These are phyloP conservation scores for Notothenia rossii DNA, from an alignment of 2,113 vertebrate species.

Conservation along the genomic window DNA sequence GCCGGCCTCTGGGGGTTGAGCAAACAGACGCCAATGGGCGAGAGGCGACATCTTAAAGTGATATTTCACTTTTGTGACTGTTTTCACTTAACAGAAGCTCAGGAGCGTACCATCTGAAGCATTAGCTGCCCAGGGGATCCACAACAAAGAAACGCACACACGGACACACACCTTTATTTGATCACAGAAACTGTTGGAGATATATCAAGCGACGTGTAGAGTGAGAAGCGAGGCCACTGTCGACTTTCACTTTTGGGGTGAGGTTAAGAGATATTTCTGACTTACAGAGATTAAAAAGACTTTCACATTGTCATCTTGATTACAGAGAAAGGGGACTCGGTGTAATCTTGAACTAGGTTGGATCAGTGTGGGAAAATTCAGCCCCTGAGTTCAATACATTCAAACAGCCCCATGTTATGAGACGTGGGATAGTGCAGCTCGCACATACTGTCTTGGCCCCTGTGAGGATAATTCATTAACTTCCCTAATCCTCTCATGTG, in stretches of 20 bases:
- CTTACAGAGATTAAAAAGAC: slow-evolving; percentile 51
- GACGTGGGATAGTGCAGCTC: slow-evolving; percentile 80
- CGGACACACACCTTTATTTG: slow-evolving; percentile 39
- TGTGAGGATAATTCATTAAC: slow-evolving; percentile 84
- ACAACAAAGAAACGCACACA: neutral
- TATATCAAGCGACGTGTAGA: no score
- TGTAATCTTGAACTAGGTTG: slow-evolving; percentile 68
- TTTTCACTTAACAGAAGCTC: slow-evolving; percentile 75
- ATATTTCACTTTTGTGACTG: slow-evolving; percentile 74
- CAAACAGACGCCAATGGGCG: slow-evolving; percentile 69
- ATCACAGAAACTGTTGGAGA: slow-evolving; percentile 39
- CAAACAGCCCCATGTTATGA: slow-evolving; percentile 80
- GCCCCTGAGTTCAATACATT: slow-evolving; percentile 79
- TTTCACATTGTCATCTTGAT: slow-evolving; percentile 68
- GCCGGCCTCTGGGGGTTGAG: slow-evolving; percentile 66
- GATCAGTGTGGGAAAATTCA: slow-evolving; percentile 82
- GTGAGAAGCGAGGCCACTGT: neutral
- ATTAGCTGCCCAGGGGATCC: slow-evolving; percentile 51
- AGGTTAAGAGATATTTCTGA: slow-evolving; percentile 45
- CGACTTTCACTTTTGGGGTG: slow-evolving; percentile 28
- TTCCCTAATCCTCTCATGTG: slow-evolving; percentile 82
- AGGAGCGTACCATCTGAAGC: slow-evolving; percentile 59
- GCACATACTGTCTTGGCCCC: slow-evolving; percentile 79
- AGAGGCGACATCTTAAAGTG: slow-evolving; percentile 71
- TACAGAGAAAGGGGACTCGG: slow-evolving; percentile 58